phyloP scores from a whole-genome alignment of 1,140 invertebrate species.

The Druon quercuslanigerum region DNA sequence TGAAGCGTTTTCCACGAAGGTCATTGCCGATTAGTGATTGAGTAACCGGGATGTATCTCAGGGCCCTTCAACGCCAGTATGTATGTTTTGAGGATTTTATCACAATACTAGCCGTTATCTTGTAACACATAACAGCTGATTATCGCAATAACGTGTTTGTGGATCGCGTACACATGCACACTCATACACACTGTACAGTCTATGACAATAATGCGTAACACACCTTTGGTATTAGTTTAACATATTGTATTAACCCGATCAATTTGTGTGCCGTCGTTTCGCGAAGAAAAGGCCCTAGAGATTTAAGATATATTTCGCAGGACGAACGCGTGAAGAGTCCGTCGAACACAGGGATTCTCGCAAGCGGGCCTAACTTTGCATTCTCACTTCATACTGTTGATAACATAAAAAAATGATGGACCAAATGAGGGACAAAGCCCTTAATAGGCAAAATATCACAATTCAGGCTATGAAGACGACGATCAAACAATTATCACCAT shows the following conservation, averaged over 20 bases:
- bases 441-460: no score
- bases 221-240: background rate
- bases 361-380: no score
- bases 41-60: slow-evolving; percentile 20
- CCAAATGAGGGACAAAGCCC: no score
- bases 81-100: slow-evolving; percentile 23
- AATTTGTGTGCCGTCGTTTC: no score
- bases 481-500: no score
- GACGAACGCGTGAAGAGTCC: no score
- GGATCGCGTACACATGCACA: background rate
- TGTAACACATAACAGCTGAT: slow-evolving; percentile 23
- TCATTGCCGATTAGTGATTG: slow-evolving; percentile 1
- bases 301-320: no score
- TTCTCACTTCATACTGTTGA: no score
- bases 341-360: no score
- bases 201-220: background rate
- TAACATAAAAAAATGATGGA: no score
- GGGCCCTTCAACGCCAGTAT: slow-evolving; percentile 7
- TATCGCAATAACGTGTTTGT: slow-evolving; percentile 5
- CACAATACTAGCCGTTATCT: slow-evolving; percentile 19
- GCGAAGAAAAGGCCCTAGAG: no score
- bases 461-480: no score
- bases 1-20: background rate
- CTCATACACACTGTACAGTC: background rate
- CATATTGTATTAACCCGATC: background rate